phyloP scores from a whole-genome alignment of 2,113 vertebrate species.

The Cisticola juncidis region DNA sequence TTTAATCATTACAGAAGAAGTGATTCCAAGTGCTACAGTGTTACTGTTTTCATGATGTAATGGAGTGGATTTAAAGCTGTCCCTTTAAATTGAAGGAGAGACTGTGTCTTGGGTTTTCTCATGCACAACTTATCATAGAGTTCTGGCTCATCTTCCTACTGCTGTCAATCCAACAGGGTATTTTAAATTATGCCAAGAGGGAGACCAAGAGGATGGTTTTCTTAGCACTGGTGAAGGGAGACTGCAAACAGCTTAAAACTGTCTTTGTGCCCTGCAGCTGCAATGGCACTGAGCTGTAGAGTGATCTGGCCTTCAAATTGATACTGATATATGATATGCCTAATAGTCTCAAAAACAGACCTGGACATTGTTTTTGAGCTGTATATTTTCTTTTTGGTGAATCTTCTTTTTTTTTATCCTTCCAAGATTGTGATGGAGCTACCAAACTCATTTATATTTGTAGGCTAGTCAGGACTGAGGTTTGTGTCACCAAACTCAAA shows the following conservation, averaged over 20 bases:
- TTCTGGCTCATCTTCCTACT: background rate
- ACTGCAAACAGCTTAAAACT: background rate
- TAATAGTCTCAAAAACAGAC: background rate
- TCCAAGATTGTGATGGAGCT: background rate
- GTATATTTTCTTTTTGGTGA: background rate
- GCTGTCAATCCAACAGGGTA: background rate
- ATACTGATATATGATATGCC: background rate
- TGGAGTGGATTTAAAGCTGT: background rate
- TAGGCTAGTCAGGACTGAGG: background rate
- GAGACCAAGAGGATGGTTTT: rapidly evolving
- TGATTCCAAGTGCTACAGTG: background rate
- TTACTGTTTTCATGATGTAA: background rate
- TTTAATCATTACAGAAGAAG: background rate
- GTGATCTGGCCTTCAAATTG: background rate
- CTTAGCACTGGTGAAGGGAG: background rate
- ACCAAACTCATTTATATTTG: background rate
- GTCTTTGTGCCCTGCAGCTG: background rate
- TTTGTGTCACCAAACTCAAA: background rate
- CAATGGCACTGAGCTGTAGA: background rate
- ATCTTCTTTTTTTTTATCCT: rapidly evolving
- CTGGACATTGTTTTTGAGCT: background rate
- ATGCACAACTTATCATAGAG: background rate
- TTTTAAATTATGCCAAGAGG: background rate
- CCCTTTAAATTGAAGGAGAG: background rate
- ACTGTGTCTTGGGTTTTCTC: background rate